These are phyloP conservation scores for Limanda limanda DNA, from an alignment of 2,113 vertebrate genomes.

Conservation along the genomic window DNA sequence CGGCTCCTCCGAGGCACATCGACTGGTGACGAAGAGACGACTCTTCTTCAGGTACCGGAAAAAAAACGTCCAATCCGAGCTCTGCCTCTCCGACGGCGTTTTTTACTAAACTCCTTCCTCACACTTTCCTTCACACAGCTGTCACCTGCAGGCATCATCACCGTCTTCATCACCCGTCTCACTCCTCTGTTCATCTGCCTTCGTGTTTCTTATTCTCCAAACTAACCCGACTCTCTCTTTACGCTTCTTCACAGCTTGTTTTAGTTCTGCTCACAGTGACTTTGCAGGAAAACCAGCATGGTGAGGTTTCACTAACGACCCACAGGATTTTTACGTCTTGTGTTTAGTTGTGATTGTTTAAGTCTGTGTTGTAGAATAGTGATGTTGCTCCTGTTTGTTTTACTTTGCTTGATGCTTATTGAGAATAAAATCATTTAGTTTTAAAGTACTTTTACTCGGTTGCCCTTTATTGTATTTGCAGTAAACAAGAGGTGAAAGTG, in stretches of 20 bases:
- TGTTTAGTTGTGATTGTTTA: slow-evolving; percentile 31
- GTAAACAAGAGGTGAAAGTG: no score
- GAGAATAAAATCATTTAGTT: neutral
- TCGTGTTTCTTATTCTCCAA: neutral
- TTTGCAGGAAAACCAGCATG: slow-evolving; percentile 62
- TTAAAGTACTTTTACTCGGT: no score
- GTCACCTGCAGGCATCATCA: slow-evolving; percentile 4
- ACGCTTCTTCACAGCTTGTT: slow-evolving; percentile 61
- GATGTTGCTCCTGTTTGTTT: neutral
- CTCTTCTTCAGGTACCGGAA: slow-evolving; percentile 77
- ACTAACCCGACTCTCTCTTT: slow-evolving; percentile 21
- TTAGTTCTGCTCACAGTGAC: slow-evolving; percentile 62
- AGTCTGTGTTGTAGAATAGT: slow-evolving; percentile 32
- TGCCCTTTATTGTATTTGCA: no score
- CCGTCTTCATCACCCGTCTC: neutral
- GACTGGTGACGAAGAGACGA: slow-evolving; percentile 82
- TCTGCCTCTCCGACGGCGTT: neutral
- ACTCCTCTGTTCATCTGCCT: neutral
- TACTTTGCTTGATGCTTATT: slow-evolving; percentile 10
- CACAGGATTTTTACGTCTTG: neutral
- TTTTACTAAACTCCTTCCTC: neutral
- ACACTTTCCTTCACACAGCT: slow-evolving; percentile 18
- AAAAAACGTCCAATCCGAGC: neutral
- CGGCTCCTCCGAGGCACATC: slow-evolving; percentile 84
- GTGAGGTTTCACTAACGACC: slow-evolving; percentile 61